Conservation (phyloP, 2,797 vertebrate species). For the Sebastes glaucus region DNA sequence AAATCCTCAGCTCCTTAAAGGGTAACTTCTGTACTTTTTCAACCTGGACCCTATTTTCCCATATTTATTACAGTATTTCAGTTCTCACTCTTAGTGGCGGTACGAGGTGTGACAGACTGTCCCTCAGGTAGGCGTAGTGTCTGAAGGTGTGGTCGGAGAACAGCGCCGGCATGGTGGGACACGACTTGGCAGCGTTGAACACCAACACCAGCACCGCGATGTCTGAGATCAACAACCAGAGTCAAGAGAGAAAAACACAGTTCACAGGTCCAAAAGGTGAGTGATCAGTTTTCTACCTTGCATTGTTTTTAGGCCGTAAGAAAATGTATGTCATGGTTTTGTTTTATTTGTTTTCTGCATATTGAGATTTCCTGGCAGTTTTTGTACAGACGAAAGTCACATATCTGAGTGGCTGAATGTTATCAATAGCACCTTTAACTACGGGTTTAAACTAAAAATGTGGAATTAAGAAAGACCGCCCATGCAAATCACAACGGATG, state of each 20-base stretch:
- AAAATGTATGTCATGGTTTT: background rate
- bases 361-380: background rate
- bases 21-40: too few relatives aligned
- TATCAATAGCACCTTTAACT: background rate
- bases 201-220: constrained; percentile 97
- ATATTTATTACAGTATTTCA: background rate
- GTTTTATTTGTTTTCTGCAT: background rate
- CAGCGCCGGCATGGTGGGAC: constrained; percentile 95
- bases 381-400: background rate
- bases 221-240: constrained; percentile 77
- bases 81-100: constrained; percentile 89
- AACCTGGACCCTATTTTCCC: too few relatives aligned
- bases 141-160: constrained; percentile 98
- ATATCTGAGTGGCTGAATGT: background rate
- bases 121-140: constrained; percentile 95
- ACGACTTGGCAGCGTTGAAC: constrained; percentile 94
- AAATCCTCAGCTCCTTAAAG: too few relatives aligned
- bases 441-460: background rate
- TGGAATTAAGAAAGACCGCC: background rate
- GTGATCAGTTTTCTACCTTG: background rate
- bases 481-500: background rate
- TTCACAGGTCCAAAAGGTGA: background rate
- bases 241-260: constrained; percentile 13
- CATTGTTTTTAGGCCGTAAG: background rate
- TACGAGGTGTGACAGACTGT: constrained; percentile 97